Percentiles rank a stretch among this genome's conserved stretches.
Evolutionary conservation across 2,888 invertebrate genomes (phyloP).

Genomic region (Drosophila barbarae): DNA sequence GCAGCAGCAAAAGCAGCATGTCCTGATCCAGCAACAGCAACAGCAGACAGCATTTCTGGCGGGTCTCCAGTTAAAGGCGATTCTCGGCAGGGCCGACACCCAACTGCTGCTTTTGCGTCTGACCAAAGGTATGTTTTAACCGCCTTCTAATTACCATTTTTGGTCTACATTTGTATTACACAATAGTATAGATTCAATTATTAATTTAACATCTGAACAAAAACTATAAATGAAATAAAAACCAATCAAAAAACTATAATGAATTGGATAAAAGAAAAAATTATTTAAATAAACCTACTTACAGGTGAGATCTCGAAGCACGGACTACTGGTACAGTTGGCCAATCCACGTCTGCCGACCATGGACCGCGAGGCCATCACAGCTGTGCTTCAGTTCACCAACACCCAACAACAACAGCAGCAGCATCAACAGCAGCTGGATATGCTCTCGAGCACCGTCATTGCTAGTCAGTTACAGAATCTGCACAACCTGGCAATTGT

Average conservation of each 20-base stretch:
- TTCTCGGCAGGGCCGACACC: slow-evolving; percentile 75
- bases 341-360: slow-evolving; percentile 75
- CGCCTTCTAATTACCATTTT: background rate
- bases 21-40: slow-evolving; percentile 74
- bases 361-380: slow-evolving; percentile 78
- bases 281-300: background rate
- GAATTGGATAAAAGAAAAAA: background rate
- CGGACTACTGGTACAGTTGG: slow-evolving; percentile 75
- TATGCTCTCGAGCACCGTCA: slow-evolving; percentile 71
- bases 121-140: slow-evolving; percentile 69
- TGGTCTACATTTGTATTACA: no score
- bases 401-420: slow-evolving; percentile 76
- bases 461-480: slow-evolving; percentile 77
- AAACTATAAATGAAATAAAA: no score
- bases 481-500: slow-evolving; percentile 76
- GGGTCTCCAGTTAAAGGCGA: slow-evolving; percentile 76
- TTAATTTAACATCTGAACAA: no score
- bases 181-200: no score
- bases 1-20: slow-evolving; percentile 73
- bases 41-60: slow-evolving; percentile 77
- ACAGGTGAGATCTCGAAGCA: slow-evolving; percentile 78
- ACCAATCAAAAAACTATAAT: background rate
- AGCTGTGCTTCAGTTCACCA: slow-evolving; percentile 77
- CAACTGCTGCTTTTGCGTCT: slow-evolving; percentile 74
- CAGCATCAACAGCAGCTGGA: slow-evolving; percentile 76